phyloP scores from a whole-genome alignment of 2,797 vertebrate species.

The Chrosomus eos region DNA sequence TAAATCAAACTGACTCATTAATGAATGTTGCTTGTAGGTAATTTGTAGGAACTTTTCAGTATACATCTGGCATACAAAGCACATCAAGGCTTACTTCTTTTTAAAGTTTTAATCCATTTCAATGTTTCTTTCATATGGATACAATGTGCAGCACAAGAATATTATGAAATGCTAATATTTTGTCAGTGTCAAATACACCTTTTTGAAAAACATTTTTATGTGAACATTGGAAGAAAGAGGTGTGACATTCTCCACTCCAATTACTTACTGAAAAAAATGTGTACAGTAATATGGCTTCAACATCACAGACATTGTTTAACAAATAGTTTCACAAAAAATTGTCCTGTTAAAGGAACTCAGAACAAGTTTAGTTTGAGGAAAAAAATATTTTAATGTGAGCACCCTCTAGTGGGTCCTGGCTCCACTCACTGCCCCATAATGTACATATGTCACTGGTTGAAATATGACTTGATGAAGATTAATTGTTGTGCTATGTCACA shows the following conservation, averaged over 20 bases:
- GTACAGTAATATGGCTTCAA: neutral
- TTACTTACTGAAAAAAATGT: neutral
- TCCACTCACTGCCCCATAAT: neutral
- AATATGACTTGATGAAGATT: constrained; percentile 34
- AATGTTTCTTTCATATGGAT: neutral
- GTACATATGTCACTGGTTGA: neutral
- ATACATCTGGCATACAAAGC: neutral
- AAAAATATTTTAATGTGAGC: neutral
- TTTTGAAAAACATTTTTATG: neutral
- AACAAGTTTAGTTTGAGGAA: neutral
- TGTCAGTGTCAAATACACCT: neutral
- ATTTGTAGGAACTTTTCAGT: neutral
- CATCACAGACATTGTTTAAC: neutral
- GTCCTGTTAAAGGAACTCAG: neutral
- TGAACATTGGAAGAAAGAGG: neutral
- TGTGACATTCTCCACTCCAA: neutral
- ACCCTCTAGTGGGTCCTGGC: neutral
- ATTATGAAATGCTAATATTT: constrained; percentile 5
- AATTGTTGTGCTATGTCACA: constrained; percentile 51
- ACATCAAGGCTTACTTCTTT: neutral
- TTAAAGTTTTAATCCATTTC: neutral
- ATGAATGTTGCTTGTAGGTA: neutral
- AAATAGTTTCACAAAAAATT: neutral
- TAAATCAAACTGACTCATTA: neutral
- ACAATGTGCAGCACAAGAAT: neutral